phyloP scores from a whole-genome alignment of 2,888 invertebrate genomes.

The Papilio demoleus region DNA sequence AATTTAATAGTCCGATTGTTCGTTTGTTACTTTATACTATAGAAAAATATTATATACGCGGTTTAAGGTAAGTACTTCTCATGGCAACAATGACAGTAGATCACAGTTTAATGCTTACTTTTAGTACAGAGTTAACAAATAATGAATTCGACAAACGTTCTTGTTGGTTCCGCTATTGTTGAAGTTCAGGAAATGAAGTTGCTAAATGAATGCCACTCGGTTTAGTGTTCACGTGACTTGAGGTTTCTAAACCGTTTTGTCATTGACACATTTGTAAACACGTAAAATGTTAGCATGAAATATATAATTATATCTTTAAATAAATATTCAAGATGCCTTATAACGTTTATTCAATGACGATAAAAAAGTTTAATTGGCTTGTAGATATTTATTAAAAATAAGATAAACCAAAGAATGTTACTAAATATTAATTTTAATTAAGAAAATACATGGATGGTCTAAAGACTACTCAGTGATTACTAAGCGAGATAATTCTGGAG shows the following conservation, averaged over 20 bases:
- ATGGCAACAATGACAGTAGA: constrained; percentile 31
- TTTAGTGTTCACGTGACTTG: constrained; percentile 18
- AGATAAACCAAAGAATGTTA: no score
- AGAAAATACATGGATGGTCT: neutral
- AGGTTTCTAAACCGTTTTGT: neutral
- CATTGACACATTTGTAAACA: constrained; percentile 2
- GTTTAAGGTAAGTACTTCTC: constrained; percentile 9
- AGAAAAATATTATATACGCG: no score
- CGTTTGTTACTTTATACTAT: no score
- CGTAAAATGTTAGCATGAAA: neutral
- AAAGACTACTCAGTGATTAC: neutral
- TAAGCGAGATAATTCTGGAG: constrained; percentile 2
- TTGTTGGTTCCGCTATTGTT: neutral
- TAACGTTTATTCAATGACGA: neutral
- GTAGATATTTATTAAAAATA: no score
- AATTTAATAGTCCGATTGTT: no score
- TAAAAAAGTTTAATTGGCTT: neutral
- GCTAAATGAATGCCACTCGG: constrained; percentile 1
- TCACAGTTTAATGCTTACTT: constrained; percentile 14
- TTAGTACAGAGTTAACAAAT: neutral
- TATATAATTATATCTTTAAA: neutral
- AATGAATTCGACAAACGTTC: neutral
- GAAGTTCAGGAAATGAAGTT: constrained; percentile 5
- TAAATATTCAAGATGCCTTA: neutral
- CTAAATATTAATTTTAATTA: no score